phyloP scores from a whole-genome alignment of 2,888 invertebrate species.

The Bombyx huttoni region DNA sequence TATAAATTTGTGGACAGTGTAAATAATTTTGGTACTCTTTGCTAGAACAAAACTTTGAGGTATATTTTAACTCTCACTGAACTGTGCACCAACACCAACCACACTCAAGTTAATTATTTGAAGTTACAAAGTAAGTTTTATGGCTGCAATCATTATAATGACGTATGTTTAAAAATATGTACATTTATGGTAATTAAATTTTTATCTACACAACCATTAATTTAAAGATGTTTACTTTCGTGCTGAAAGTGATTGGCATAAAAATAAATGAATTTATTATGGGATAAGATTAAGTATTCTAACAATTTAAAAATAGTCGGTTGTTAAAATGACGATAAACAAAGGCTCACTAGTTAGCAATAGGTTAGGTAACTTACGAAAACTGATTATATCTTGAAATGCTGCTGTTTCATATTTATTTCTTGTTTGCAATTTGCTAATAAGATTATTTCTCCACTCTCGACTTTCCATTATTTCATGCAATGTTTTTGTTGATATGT shows the following conservation, averaged over 20 bases:
- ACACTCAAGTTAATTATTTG: no score
- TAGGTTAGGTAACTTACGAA: conserved; percentile 79
- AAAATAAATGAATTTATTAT: background rate
- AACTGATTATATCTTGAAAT: conserved; percentile 84
- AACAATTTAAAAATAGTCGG: background rate
- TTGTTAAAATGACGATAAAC: conserved; percentile 21
- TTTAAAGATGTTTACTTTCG: background rate
- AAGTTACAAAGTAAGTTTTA: background rate
- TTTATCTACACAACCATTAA: background rate
- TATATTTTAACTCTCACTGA: no score
- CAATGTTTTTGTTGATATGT: conserved; percentile 13
- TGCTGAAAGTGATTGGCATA: background rate
- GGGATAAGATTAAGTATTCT: background rate
- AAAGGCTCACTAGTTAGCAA: conserved; percentile 13
- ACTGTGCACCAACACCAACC: no score
- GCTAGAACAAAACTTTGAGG: no score
- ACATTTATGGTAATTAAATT: background rate
- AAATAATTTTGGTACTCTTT: no score
- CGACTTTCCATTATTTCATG: conserved; percentile 52
- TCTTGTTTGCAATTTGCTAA: conserved; percentile 79
- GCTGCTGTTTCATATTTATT: conserved; percentile 82
- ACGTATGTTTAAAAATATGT: background rate
- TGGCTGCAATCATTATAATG: background rate
- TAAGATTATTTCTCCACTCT: conserved; percentile 79
- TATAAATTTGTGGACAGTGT: no score